Evolutionary conservation across 2,113 vertebrate species (phyloP).

Genomic region (Emydocephalus ijimae): DNA sequence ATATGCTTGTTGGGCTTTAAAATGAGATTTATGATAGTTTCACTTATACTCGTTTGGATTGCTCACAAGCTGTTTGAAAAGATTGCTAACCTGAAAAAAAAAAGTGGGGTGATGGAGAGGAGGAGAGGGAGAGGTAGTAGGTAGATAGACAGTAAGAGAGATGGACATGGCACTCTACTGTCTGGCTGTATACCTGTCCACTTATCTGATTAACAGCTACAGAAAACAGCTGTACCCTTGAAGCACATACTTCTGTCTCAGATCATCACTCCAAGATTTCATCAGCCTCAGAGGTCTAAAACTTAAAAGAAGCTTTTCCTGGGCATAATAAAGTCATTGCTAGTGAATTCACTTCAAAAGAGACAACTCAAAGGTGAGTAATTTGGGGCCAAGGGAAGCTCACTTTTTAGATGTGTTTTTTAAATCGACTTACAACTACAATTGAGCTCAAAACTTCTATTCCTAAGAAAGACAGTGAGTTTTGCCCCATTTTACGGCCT

Average conservation of each 20-base stretch:
- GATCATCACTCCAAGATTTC: neutral
- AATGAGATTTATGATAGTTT: neutral
- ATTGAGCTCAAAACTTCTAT: neutral
- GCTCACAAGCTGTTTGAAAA: neutral
- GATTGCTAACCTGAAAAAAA: neutral
- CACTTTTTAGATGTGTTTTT: neutral
- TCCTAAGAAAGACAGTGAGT: neutral
- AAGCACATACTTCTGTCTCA: neutral
- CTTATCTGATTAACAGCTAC: neutral
- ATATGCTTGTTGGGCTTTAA: neutral
- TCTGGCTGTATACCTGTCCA: neutral
- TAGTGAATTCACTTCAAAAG: neutral
- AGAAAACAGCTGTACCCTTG: neutral
- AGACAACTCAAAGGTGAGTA: neutral
- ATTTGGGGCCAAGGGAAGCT: neutral
- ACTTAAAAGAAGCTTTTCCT: neutral
- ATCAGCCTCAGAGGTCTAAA: neutral
- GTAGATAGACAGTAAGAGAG: neutral
- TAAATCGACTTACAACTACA: neutral
- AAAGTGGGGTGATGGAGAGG: neutral
- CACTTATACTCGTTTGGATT: neutral
- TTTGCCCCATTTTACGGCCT: neutral
- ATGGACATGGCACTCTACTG: neutral
- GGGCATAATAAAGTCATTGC: neutral
- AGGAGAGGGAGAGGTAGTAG: neutral